Evolutionary conservation across 2,797 vertebrate genomes (phyloP), one percentile per base, ranked within the genome.

Genomic region (Coregonus sp.): DNA sequence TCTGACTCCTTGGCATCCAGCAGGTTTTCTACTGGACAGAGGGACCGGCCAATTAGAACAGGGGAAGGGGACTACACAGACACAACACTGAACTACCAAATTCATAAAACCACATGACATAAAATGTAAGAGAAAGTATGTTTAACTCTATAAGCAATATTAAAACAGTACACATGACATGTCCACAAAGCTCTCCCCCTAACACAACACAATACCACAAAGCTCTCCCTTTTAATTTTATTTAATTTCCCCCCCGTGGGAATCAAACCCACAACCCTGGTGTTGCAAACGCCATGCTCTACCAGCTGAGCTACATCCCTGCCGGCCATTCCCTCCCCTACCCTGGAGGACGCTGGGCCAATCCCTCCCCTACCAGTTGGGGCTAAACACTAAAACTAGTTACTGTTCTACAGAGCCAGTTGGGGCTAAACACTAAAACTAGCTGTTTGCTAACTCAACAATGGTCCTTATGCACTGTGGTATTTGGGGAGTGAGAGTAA

Each of bases 1-100:
- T 99, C 97, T 0, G 96, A 96, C 92, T 99, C 98, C 93, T 97
- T 98, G 86, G 95, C 95, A 90, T 94, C 97, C 88, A 94, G 93
- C 82, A 94, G 96, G 87, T 96, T 98, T 89, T 96, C 97, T 99
- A 87, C 89, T 75, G 89, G 79, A 90, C 72, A 90, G 81, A 69
- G 51, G 47, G 66, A 70, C 9, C 68, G 25, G n/a, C 33, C 31
- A 52, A 35, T 54, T 75, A 82, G 47, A 63, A 20, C 47, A 68
- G 73, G 47, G 18, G 29, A 50, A 16, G 31, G 31, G 35, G 15
- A 61, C 25, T 4, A 4, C 59, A 61, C 18, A 3, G 6, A 63
- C 20, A 67, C 12, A 5, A 31, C 25, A 12, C 29, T 25, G 20
- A 25, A 25, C 20, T 31, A 29, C 11, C n/a, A 65, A 11, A 29